Evolutionary conservation across 1,140 invertebrate genomes (phyloP).

Genomic region (Lordiphosa mommai): DNA sequence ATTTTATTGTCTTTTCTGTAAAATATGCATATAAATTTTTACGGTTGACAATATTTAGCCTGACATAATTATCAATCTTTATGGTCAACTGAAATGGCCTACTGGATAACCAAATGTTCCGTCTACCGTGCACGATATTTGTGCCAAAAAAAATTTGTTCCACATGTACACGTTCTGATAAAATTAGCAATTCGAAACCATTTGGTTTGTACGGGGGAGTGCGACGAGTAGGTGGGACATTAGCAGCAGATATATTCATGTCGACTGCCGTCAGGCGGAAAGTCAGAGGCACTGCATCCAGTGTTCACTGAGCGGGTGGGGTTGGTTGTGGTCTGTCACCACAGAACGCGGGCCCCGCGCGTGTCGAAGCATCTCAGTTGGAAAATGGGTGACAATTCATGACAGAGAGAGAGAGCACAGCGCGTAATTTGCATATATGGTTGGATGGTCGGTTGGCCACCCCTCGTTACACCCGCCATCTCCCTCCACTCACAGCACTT

Average conservation of each 20-base stretch:
- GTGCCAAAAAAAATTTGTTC: no score
- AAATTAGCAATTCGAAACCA: slow-evolving; percentile 73
- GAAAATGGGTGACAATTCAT: slow-evolving; percentile 78
- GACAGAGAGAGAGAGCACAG: slow-evolving; percentile 63
- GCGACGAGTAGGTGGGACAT: slow-evolving; percentile 33
- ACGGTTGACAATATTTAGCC: slow-evolving; percentile 63
- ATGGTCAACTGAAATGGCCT: slow-evolving; percentile 47
- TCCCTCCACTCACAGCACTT: slow-evolving; percentile 10
- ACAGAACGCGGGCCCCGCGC: slow-evolving; percentile 20
- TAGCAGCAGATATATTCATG: slow-evolving; percentile 75
- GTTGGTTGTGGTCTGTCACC: slow-evolving; percentile 37
- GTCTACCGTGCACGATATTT: no score
- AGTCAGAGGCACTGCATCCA: slow-evolving; percentile 22
- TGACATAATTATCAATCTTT: slow-evolving; percentile 73
- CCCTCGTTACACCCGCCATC: slow-evolving; percentile 10
- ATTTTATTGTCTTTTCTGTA: slow-evolving; percentile 41
- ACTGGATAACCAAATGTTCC: slow-evolving; percentile 19
- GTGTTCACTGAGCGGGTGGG: slow-evolving; percentile 5
- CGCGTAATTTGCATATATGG: slow-evolving; percentile 74
- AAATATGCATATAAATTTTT: slow-evolving; percentile 63
- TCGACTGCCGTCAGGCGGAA: slow-evolving; percentile 30
- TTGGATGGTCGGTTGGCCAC: slow-evolving; percentile 33
- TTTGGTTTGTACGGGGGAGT: slow-evolving; percentile 38
- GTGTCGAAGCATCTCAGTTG: slow-evolving; percentile 73
- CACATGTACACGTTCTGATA: slow-evolving; percentile 54